phyloP scores from a whole-genome alignment of 1,140 invertebrate genomes.

The Drosophila repletoides region DNA sequence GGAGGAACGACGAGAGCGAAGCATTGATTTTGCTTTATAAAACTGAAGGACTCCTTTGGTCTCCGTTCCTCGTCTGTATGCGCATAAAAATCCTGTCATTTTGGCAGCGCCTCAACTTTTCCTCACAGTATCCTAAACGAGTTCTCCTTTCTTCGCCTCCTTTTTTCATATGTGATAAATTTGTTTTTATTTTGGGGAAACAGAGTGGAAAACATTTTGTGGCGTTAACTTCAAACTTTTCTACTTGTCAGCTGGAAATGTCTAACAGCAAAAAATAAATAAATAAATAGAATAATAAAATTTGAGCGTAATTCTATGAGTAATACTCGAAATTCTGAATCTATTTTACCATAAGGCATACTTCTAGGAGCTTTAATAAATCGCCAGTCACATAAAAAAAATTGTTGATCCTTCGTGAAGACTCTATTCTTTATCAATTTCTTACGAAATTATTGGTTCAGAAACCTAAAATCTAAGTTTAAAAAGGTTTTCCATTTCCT shows the following conservation, averaged over 20 bases:
- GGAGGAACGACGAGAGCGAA: background rate
- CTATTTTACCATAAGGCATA: background rate
- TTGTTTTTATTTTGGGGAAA: conserved; percentile 10
- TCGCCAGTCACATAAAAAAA: background rate
- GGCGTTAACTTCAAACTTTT: background rate
- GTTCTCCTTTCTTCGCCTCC: conserved; percentile 34
- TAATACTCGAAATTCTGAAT: too few species aligned
- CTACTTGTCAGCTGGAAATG: conserved; percentile 13
- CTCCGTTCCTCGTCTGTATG: conserved; percentile 41
- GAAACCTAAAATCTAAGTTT: too few species aligned
- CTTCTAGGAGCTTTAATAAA: background rate
- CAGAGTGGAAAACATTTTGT: conserved; percentile 20
- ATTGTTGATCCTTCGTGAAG: too few species aligned
- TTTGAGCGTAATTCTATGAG: background rate
- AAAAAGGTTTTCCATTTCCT: too few species aligned
- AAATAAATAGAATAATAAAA: too few species aligned
- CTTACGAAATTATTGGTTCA: too few species aligned
- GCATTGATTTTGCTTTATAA: conserved; percentile 56
- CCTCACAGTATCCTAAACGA: conserved; percentile 39
- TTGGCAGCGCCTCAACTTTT: conserved; percentile 60
- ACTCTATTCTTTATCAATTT: too few species aligned
- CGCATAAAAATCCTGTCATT: conserved; percentile 66
- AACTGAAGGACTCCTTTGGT: conserved; percentile 22
- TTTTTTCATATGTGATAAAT: conserved; percentile 17
- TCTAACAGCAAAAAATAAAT: background rate